Evolutionary conservation across 2,113 vertebrate genomes (phyloP), one percentile per base, ranked within the genome.

Genomic region (Microtus oregoni): DNA sequence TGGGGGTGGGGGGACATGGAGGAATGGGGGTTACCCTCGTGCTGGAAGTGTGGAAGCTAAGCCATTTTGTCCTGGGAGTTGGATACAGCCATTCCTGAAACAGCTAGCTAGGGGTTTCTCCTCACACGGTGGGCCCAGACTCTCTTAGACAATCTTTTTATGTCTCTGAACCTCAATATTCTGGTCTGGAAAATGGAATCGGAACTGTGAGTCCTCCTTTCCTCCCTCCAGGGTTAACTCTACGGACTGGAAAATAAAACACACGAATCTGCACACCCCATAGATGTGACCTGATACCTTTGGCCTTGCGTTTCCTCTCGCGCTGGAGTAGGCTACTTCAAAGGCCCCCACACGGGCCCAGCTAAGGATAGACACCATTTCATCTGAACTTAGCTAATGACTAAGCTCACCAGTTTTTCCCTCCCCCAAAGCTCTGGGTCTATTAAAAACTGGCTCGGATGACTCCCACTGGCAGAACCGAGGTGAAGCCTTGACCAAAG

Each of bases 181-280:
- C 65, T 55, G 17, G 30, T 44, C 86, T 96, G 86, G 41, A 93
- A 97, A 91, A 92, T 47, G 89, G 90, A 91, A 24, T 91, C 86
- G n/a, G 55, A 94, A 38, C 68, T 15, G 52, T 52, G 24, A 35
- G 32, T 50, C 70, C 65, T 44, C 19, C 4, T 52, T 63, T 58
- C 58, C 63, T 92, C 50, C 78, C 63, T 68, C 12, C 58, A 63
- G 30, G 15, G 58, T 11, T 52, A 58, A 65, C 83, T 68, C 32
- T 38, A 26, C 47, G 19, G 5, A 86, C 41, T 13, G 32, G 75
- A 26, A 55, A 61, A 41, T 38, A 32, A 61, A 61, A 35, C 11
- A 35, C 1, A 6, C 38, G 78, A 87, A 63, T 90, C 83, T 32
- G 22, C 52, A 81, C 77, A 65, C 28, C 83, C 26, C 12, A 12